Evolutionary conservation across 2,888 invertebrate species (phyloP), one percentile per base, ranked within the genome.

Genomic region (Stegophylla sp.): DNA sequence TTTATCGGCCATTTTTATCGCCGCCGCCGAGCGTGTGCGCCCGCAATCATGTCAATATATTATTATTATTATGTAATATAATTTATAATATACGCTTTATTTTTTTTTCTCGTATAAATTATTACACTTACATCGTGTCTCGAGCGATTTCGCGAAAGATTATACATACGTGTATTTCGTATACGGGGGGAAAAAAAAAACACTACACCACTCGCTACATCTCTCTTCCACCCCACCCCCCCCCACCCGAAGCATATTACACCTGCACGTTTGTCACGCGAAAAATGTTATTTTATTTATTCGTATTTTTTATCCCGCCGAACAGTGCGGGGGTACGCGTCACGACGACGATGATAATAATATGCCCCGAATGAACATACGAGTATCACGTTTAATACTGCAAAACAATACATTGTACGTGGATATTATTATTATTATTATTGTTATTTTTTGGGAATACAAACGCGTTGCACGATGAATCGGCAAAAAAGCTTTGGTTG

Each of bases 1-100:
- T 63, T 63, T 63, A 63, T 74, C n/a, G 28, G 45, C 10, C 10
- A n/a, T 63, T 61, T 61, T 48, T 63, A 61, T 48, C 61, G 73
- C 28, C 15, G 0, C 34, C 34, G 34, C 7, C 4, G 34, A 5
- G 73, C 73, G 45, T 48, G 73, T 45, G 28, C 15, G 3, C 20
- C 9, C 20, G 20, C 28, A 45, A 61, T 73, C 61, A 61, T 15
- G 15, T 45, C 20, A n/a, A 15, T 45, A 10, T 23, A 15, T 53
- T 41, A 41, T 53, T 23, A 15, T 53, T 41, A 41, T 53, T 34
- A 34, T 41, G 23, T 20, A 43, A 26, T 59, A 56, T 34, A 5
- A 34, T 34, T 34, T 34, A 34, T 34, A n/a, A n/a, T n/a, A 34
- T 17, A n/a, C n/a, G n/a, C n/a, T n/a, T 15, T n/a, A 26, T 5